Evolutionary conservation across 2,888 invertebrate species (phyloP), one percentile per base, ranked within the genome.

Genomic region (Apodemia duryi): DNA sequence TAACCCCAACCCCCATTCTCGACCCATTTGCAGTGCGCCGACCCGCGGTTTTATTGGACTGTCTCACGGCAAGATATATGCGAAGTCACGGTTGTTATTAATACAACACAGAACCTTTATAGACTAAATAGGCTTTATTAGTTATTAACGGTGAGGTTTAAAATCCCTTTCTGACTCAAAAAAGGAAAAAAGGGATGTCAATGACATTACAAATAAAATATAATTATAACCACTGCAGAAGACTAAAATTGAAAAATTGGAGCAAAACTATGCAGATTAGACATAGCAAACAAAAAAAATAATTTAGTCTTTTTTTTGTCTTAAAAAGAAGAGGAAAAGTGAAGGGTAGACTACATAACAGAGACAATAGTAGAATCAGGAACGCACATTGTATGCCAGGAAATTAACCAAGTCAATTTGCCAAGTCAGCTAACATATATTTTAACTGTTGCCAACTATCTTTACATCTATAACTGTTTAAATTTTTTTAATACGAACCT

Each of bases 21-120:
- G 84, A 84, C 84, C 84, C 77, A 83, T 68, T 79, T 85, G 70
- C 74, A 75, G 85, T 81, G 72, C 84, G 72, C 70, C 77, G 83
- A 84, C 84, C 85, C 76, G 68, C 65, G 65, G 68, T 66, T 68
- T 73, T 72, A 74, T 74, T 72, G 75, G 69, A 71, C 73, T 70
- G 74, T 75, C 80, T 74, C 80, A 80, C 80, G 80, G 57, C 57
- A 57, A 32, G 32, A 57, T 10, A 57, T 46, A 46, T 57, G 57
- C 57, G 57, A 11, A 13, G 57, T 32, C 57, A 32, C 57, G 57
- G n/a, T n/a, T n/a, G n/a, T n/a, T n/a, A n/a, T n/a, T n/a, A n/a
- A n/a, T n/a, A n/a, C n/a, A n/a, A n/a, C n/a, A n/a, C n/a, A n/a
- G n/a, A n/a, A n/a, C 11, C 11, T 11, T 57, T 32, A 57, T 57